Conservation (phyloP, 2,888 invertebrate genomes). For the Petrophora chlorosata region DNA sequence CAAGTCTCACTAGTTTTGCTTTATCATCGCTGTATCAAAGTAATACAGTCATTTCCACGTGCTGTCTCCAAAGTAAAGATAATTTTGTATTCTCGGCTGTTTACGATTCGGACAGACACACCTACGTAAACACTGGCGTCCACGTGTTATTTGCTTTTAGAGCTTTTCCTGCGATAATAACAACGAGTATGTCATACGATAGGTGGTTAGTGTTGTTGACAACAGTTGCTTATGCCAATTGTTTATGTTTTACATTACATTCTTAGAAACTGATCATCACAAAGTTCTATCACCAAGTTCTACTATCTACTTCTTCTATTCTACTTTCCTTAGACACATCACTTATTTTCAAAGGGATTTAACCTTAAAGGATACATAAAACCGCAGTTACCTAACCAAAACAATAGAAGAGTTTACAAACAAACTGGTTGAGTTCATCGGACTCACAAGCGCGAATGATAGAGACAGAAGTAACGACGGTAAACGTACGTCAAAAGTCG, state of each 20-base stretch:
- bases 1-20: too few relatives aligned
- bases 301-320: too few relatives aligned
- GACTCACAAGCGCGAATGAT: constrained; percentile 49
- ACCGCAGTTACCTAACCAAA: constrained; percentile 25
- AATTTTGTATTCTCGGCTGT: constrained; percentile 8
- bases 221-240: constrained; percentile 8
- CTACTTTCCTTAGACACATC: too few relatives aligned
- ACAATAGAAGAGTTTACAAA: constrained; percentile 67
- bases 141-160: constrained; percentile 39
- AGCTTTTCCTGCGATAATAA: constrained; percentile 28
- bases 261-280: too few relatives aligned
- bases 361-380: constrained; percentile 24
- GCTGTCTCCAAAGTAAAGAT: constrained; percentile 7
- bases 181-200: constrained; percentile 8
- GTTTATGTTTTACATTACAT: too few relatives aligned
- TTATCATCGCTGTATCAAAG: too few relatives aligned
- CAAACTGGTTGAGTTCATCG: constrained; percentile 62
- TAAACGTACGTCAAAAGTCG: constrained; percentile 47
- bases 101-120: constrained; percentile 36
- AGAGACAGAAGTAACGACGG: constrained; percentile 48
- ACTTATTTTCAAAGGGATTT: constrained; percentile 8
- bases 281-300: too few relatives aligned
- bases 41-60: background rate
- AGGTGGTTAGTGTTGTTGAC: background rate
- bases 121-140: constrained; percentile 44